These are phyloP conservation scores for Okamejei kenojei DNA, from an alignment of 2,797 vertebrate species.

Conservation along the genomic window DNA sequence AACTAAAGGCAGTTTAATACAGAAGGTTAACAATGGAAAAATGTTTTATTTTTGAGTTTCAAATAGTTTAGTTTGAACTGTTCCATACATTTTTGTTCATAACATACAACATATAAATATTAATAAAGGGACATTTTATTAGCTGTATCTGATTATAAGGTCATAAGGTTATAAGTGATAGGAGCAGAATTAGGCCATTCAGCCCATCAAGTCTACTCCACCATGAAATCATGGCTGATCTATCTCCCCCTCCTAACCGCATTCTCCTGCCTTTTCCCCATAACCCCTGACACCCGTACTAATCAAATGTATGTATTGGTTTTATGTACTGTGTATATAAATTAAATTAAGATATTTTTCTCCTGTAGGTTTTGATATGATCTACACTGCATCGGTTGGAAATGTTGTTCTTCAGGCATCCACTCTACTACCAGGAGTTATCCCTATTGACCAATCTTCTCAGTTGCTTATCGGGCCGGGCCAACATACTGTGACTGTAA, in stretches of 20 bases:
- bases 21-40: background rate
- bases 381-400: constrained; percentile 3
- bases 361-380: background rate
- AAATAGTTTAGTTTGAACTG: background rate
- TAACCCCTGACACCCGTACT: too few species aligned
- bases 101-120: background rate
- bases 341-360: background rate
- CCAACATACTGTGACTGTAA: background rate
- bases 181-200: too few species aligned
- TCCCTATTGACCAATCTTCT: background rate
- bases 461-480: constrained; percentile 5
- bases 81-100: background rate
- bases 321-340: background rate
- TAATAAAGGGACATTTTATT: background rate
- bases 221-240: too few species aligned
- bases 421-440: background rate
- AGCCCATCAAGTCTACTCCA: too few species aligned
- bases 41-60: background rate
- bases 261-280: too few species aligned
- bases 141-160: background rate
- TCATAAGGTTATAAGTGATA: too few species aligned
- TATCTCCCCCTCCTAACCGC: too few species aligned
- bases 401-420: background rate
- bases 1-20: background rate
- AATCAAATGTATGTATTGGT: background rate